Conservation (phyloP, 2,113 vertebrate genomes). For the Corydoras maculifer region DNA sequence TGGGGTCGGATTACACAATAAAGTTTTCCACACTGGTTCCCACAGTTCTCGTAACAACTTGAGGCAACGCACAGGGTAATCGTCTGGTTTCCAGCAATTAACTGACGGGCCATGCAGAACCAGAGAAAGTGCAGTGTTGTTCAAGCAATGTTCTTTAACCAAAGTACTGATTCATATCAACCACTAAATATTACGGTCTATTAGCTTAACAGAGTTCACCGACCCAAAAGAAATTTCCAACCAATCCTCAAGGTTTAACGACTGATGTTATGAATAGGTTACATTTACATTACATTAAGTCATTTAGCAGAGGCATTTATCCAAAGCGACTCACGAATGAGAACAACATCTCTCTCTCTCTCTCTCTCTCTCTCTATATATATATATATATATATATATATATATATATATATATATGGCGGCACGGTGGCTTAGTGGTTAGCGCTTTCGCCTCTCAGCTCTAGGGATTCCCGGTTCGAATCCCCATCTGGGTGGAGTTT, state of each 20-base stretch:
- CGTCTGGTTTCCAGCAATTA: slow-evolving; percentile 51
- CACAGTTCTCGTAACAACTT: slow-evolving; percentile 46
- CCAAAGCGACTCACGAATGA: too few relatives aligned
- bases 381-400: too few relatives aligned
- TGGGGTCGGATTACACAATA: slow-evolving; percentile 3
- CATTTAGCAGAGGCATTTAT: too few relatives aligned
- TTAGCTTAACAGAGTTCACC: slow-evolving; percentile 31
- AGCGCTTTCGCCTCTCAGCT: too few relatives aligned
- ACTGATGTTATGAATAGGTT: neutral
- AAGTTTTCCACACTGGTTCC: slow-evolving; percentile 24
- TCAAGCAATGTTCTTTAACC: slow-evolving; percentile 40
- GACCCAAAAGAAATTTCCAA: slow-evolving; percentile 22
- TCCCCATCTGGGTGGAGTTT: too few relatives aligned
- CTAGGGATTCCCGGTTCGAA: too few relatives aligned
- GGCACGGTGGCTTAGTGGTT: too few relatives aligned
- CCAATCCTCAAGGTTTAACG: slow-evolving; percentile 3
- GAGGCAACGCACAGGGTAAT: slow-evolving; percentile 40
- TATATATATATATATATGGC: too few relatives aligned
- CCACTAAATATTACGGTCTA: slow-evolving; percentile 50
- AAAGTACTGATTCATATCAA: slow-evolving; percentile 55
- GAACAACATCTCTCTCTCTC: too few relatives aligned
- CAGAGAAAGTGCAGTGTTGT: slow-evolving; percentile 42
- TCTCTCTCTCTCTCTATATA: too few relatives aligned
- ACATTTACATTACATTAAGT: neutral
- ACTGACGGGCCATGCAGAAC: slow-evolving; percentile 44